phyloP scores from a whole-genome alignment of 2,888 invertebrate species.

The Yponomeuta sedellus region DNA sequence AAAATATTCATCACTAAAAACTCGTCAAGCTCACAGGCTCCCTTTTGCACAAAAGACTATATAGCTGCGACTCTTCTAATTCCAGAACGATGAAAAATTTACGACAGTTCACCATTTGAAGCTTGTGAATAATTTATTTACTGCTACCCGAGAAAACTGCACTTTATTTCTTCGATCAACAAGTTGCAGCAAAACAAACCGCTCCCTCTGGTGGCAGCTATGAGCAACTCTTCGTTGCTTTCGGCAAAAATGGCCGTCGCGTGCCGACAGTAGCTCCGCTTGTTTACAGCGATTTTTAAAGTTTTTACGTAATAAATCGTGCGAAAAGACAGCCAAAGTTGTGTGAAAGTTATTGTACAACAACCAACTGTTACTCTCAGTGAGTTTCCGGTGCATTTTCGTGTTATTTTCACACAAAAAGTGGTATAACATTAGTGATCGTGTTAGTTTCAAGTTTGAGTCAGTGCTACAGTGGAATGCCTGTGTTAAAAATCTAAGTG shows the following conservation, averaged over 20 bases:
- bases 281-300: slow-evolving; percentile 63
- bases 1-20: too few species aligned
- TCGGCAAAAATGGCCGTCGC: slow-evolving; percentile 73
- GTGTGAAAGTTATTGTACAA: slow-evolving; percentile 37
- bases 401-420: slow-evolving; percentile 57
- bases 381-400: slow-evolving; percentile 40
- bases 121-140: too few species aligned
- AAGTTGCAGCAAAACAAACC: slow-evolving; percentile 13
- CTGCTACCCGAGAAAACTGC: neutral
- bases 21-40: too few species aligned
- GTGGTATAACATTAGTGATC: slow-evolving; percentile 53
- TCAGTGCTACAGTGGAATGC: slow-evolving; percentile 64
- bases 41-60: too few species aligned
- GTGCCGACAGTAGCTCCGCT: slow-evolving; percentile 65
- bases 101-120: too few species aligned
- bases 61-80: too few species aligned
- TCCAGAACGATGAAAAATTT: too few species aligned
- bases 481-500: slow-evolving; percentile 61
- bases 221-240: slow-evolving; percentile 57
- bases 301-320: slow-evolving; percentile 51
- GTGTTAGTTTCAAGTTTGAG: slow-evolving; percentile 61
- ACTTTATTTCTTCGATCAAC: neutral
- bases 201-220: slow-evolving; percentile 55
- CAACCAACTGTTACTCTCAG: slow-evolving; percentile 32
- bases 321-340: slow-evolving; percentile 38